phyloP scores from a whole-genome alignment of 2,888 invertebrate genomes.

The Tuta absoluta region DNA sequence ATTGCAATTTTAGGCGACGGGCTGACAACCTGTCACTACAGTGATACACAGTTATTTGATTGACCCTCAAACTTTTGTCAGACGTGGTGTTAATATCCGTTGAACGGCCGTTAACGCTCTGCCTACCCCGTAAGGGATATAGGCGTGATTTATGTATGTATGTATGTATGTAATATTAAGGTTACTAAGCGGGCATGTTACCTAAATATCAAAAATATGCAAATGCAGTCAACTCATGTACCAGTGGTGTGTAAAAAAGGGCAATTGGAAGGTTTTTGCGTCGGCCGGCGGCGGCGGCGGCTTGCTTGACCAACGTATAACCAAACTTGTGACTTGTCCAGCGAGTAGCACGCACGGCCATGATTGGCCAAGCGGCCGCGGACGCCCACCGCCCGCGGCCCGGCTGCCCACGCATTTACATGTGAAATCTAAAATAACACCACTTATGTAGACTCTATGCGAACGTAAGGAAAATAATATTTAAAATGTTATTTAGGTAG shows the following conservation, averaged over 20 bases:
- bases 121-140: no score
- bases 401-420: slow-evolving; percentile 57
- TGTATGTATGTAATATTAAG: no score
- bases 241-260: background rate
- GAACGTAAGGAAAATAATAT: background rate
- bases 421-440: slow-evolving; percentile 66
- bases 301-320: background rate
- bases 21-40: no score
- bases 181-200: no score
- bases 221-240: background rate
- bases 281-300: background rate
- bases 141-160: no score
- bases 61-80: no score
- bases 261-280: background rate
- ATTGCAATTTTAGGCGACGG: no score
- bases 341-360: slow-evolving; percentile 30
- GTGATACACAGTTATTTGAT: no score
- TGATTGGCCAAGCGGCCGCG: slow-evolving; percentile 57
- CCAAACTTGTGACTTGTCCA: background rate
- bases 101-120: no score
- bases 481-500: background rate
- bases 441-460: slow-evolving; percentile 31
- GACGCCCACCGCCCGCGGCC: slow-evolving; percentile 63
- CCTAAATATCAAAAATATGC: slow-evolving; percentile 1
- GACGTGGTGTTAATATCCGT: no score